Conservation (phyloP, 2,113 vertebrate genomes). For the Halcyon malimbica region DNA sequence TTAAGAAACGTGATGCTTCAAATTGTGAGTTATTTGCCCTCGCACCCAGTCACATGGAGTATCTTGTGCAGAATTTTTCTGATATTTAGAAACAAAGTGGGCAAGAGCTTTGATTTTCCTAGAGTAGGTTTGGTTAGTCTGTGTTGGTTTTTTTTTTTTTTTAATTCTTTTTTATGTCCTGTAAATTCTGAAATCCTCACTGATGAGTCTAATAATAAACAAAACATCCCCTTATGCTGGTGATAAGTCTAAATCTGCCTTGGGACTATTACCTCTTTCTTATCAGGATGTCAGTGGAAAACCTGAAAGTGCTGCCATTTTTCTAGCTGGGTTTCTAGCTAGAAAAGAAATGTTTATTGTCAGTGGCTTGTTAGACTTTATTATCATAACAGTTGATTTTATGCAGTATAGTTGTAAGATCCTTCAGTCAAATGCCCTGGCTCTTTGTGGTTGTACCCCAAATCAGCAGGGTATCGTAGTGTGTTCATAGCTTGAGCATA, state of each 20-base stretch:
- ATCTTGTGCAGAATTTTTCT: neutral
- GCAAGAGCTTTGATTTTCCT: neutral
- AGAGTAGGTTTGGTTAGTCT: neutral
- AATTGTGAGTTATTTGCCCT: neutral
- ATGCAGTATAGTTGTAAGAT: neutral
- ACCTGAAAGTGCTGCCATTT: neutral
- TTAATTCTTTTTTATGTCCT: neutral
- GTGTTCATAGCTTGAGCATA: neutral
- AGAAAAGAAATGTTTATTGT: neutral
- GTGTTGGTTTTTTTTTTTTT: neutral
- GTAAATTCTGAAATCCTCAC: neutral
- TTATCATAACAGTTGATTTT: neutral
- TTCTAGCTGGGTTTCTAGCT: neutral
- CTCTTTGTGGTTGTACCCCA: neutral
- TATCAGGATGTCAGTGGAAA: neutral
- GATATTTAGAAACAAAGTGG: neutral
- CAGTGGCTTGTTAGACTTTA: neutral
- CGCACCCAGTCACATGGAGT: neutral
- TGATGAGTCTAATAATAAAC: neutral
- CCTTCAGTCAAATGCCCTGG: neutral
- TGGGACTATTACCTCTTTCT: neutral
- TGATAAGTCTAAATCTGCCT: neutral
- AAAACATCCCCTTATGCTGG: neutral
- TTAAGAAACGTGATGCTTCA: neutral
- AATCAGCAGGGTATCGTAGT: neutral